Conservation (phyloP, 2,888 invertebrate species). For the Cryptocephalus moraei region DNA sequence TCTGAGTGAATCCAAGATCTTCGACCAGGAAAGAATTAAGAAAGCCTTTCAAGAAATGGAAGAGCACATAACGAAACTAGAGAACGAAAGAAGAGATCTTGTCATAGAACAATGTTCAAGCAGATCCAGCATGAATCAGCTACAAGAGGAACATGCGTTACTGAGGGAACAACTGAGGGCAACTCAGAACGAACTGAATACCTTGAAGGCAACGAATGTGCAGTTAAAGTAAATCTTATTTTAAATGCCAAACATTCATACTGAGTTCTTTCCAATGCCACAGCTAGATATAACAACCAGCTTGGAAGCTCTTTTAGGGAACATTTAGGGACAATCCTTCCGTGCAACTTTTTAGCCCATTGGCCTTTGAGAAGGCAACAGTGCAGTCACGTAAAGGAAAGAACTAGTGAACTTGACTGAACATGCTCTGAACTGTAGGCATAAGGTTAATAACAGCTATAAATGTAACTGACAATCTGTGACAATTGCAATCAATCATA, state of each 20-base stretch:
- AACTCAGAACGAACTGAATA: slow-evolving; percentile 44
- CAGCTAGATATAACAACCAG: too few relatives aligned
- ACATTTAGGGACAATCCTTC: too few relatives aligned
- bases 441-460: too few relatives aligned
- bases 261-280: not conserved
- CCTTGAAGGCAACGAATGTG: slow-evolving; percentile 43
- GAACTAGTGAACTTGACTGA: too few relatives aligned
- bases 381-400: too few relatives aligned
- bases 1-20: slow-evolving; percentile 16
- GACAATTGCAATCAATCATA: too few relatives aligned
- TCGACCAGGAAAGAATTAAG: slow-evolving; percentile 37
- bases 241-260: not conserved
- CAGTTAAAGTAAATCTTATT: slow-evolving; percentile 45
- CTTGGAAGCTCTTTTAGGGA: too few relatives aligned
- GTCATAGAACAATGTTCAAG: slow-evolving; percentile 41
- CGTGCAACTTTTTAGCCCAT: too few relatives aligned
- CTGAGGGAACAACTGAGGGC: slow-evolving; percentile 41
- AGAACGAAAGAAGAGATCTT: slow-evolving; percentile 46
- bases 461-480: too few relatives aligned
- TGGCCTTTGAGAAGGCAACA: too few relatives aligned
- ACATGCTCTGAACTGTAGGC: too few relatives aligned
- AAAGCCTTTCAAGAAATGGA: slow-evolving; percentile 42
- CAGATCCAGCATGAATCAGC: slow-evolving; percentile 41
- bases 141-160: slow-evolving; percentile 47
- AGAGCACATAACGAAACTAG: slow-evolving; percentile 41